Percentiles rank a stretch among this genome's conserved stretches.
Conservation (phyloP, 2,113 vertebrate species). For the Tichodroma muraria region DNA sequence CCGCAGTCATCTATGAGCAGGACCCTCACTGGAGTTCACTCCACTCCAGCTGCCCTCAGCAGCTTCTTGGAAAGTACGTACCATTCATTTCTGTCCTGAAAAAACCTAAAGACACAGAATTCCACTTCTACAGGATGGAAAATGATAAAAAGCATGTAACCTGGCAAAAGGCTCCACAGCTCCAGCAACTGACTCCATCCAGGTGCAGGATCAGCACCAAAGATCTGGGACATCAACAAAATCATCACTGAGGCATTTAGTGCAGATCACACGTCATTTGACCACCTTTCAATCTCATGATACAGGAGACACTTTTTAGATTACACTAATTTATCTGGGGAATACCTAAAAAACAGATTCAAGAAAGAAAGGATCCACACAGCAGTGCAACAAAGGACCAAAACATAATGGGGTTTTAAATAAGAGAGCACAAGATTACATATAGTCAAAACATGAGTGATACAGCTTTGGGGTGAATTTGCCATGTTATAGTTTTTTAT, state of each 20-base stretch:
- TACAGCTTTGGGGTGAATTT: neutral
- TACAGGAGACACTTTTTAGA: neutral
- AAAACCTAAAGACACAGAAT: neutral
- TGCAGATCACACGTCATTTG: neutral
- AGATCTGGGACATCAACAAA: neutral
- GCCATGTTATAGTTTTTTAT: rapidly evolving
- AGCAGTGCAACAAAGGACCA: neutral
- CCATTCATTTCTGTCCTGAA: neutral
- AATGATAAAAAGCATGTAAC: neutral
- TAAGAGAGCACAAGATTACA: neutral
- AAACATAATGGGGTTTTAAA: neutral
- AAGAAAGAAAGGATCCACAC: neutral
- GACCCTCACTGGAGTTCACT: neutral
- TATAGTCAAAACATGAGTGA: neutral
- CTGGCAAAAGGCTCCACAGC: neutral
- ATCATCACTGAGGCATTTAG: neutral
- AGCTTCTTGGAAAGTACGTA: neutral
- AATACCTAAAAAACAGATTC: neutral
- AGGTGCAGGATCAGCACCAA: neutral
- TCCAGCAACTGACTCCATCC: rapidly evolving
- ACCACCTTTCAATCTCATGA: neutral
- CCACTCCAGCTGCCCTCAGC: neutral
- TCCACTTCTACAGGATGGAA: neutral
- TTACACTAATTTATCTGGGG: neutral
- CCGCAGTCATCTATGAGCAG: rapidly evolving